Evolutionary conservation across 2,888 invertebrate genomes (phyloP).

Genomic region (Aphidoletes aphidimyza): DNA sequence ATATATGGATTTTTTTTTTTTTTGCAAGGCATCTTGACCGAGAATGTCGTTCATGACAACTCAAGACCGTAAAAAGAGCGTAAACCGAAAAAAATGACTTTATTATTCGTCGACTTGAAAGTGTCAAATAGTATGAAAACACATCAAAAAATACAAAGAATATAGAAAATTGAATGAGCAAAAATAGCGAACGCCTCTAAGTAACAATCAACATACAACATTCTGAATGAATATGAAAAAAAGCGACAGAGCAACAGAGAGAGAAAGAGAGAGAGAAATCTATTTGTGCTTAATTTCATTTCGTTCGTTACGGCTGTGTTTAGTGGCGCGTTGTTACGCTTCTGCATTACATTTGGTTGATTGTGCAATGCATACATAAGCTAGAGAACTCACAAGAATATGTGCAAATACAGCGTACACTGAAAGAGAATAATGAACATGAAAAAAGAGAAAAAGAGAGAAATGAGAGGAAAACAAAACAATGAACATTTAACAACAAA

Average conservation of each 20-base stretch:
- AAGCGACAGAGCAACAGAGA: not conserved
- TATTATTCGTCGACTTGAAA: not conserved
- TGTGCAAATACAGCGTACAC: not conserved
- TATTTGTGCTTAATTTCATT: constrained; percentile 28
- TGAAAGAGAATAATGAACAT: no score
- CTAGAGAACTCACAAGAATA: not conserved
- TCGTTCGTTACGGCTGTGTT: constrained; percentile 24
- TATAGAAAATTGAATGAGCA: not conserved
- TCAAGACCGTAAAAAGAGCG: not conserved
- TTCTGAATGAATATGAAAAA: no score
- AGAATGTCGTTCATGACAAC: not conserved
- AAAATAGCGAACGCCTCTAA: not conserved
- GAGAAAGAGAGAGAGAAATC: not conserved
- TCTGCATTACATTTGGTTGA: constrained; percentile 24
- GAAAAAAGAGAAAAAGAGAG: no score
- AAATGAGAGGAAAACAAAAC: not conserved
- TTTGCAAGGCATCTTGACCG: constrained; percentile 32
- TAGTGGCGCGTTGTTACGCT: not conserved
- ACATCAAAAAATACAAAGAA: not conserved
- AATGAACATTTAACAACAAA: not conserved
- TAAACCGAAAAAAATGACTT: not conserved
- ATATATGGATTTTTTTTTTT: not conserved
- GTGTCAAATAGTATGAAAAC: not conserved
- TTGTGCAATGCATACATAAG: not conserved
- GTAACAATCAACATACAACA: constrained; percentile 8